These are phyloP conservation scores for Casuarius casuarius DNA, from an alignment of 2,113 vertebrate genomes.

Conservation along the genomic window DNA sequence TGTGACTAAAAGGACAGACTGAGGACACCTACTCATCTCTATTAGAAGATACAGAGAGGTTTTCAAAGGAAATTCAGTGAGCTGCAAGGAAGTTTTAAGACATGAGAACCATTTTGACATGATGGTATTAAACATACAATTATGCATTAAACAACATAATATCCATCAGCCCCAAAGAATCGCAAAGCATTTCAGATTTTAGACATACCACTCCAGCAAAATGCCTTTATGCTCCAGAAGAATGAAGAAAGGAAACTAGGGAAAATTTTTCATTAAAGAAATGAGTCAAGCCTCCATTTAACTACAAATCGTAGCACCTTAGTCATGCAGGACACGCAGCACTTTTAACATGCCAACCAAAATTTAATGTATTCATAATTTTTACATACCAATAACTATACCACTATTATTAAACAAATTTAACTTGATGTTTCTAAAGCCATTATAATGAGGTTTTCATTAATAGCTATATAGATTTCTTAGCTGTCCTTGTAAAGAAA, in stretches of 20 bases:
- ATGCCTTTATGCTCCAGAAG: neutral
- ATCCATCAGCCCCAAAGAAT: neutral
- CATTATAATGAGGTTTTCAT: neutral
- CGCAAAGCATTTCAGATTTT: neutral
- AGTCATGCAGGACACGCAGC: neutral
- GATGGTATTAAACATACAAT: neutral
- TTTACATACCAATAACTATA: neutral
- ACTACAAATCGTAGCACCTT: neutral
- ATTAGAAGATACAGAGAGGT: neutral
- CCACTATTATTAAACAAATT: neutral
- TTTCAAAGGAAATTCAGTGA: neutral
- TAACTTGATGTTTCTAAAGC: neutral
- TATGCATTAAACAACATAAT: neutral
- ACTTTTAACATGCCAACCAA: neutral
- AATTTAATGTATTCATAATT: neutral
- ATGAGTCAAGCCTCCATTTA: neutral
- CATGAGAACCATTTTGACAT: neutral
- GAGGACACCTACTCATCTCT: neutral
- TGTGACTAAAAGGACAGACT: neutral
- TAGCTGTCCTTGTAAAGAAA: neutral
- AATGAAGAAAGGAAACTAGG: neutral
- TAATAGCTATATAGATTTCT: neutral
- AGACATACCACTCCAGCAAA: neutral
- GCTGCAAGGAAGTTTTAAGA: neutral
- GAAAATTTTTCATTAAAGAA: neutral